Evolutionary conservation across 2,113 vertebrate species (phyloP), one percentile per base, ranked within the genome.

Genomic region (Odobenus rosmarus): DNA sequence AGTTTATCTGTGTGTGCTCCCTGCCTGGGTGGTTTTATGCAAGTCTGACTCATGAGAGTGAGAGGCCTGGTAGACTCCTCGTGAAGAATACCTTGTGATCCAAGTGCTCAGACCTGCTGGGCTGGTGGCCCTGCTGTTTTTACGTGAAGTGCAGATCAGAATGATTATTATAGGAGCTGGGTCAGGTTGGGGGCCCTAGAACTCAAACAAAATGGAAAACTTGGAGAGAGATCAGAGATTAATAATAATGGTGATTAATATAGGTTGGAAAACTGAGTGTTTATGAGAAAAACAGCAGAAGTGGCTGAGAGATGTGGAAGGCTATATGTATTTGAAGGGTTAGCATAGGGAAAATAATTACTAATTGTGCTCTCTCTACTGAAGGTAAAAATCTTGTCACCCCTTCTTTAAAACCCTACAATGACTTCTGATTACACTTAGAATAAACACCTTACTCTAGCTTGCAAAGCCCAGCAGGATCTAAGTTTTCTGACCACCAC

Each of bases 141-240:
- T 39, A 55, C 5, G 1, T 77, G 71, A 91, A 74, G 46, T n/a
- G n/a, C 77, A 82, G 10, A 77, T 84, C 7, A 69, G 77, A 67
- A 64, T 93, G 51, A 91, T 96, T 62, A 67, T 84, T 93, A 62
- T 49, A 79, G 81, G 64, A 96, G 77, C 81, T 51, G 82, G 15
- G 42, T 93, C 39, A 36, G 21, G 11, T 76, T 33, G 76, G 71
- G 26, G 51, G 36, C 49, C 82, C 31, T 80, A 2, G 53, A 53
- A 61, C 33, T 91, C 62, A n/a, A 71, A 36, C n/a, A 51, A 86
- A 88, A 55, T 92, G 14, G 16, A 95, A 88, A 87, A 91, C 26
- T 85, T 91, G 71, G 69, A 93, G 23, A 83, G 42, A 95, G 74
- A 74, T 86, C 71, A 95, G 51, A 93, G 49, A 94, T 77, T 74